A percentile compares a stretch with the other conserved stretches of the same genome.
Conservation (phyloP, 2,888 invertebrate species). For the Agrotis segetum region DNA sequence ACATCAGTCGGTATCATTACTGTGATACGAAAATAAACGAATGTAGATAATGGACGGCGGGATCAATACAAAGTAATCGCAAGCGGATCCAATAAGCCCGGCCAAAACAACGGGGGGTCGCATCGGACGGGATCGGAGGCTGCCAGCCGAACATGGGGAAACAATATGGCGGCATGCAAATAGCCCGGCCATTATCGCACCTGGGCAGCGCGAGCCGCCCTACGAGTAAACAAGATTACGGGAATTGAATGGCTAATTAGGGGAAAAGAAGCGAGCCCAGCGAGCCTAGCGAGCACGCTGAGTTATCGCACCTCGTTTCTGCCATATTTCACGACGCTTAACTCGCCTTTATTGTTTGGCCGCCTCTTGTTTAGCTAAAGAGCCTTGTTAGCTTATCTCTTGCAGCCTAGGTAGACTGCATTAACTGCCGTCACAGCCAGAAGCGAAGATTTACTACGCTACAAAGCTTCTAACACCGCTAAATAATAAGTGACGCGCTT, state of each 20-base stretch:
- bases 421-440: slow-evolving; percentile 83
- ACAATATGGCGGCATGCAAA: slow-evolving; percentile 91
- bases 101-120: slow-evolving; percentile 89
- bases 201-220: slow-evolving; percentile 87
- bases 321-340: slow-evolving; percentile 89
- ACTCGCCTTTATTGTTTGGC: slow-evolving; percentile 88
- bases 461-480: slow-evolving; percentile 76
- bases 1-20: slow-evolving; percentile 86
- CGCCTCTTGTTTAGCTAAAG: slow-evolving; percentile 88
- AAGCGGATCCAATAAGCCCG: slow-evolving; percentile 90
- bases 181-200: slow-evolving; percentile 91
- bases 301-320: slow-evolving; percentile 87
- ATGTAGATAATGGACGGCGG: slow-evolving; percentile 89
- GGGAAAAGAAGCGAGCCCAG: slow-evolving; percentile 88
- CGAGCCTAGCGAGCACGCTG: slow-evolving; percentile 80
- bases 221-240: slow-evolving; percentile 91
- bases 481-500: slow-evolving; percentile 67
- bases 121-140: slow-evolving; percentile 81
- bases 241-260: slow-evolving; percentile 91
- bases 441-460: slow-evolving; percentile 80
- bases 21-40: slow-evolving; percentile 89
- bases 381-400: slow-evolving; percentile 89
- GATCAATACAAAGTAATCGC: slow-evolving; percentile 91
- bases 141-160: slow-evolving; percentile 86
- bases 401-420: slow-evolving; percentile 86